A percentile compares a stretch with the other conserved stretches of the same genome.
phyloP scores from a whole-genome alignment of 2,888 invertebrate genomes.

The Leptinotarsa peninsularis region DNA sequence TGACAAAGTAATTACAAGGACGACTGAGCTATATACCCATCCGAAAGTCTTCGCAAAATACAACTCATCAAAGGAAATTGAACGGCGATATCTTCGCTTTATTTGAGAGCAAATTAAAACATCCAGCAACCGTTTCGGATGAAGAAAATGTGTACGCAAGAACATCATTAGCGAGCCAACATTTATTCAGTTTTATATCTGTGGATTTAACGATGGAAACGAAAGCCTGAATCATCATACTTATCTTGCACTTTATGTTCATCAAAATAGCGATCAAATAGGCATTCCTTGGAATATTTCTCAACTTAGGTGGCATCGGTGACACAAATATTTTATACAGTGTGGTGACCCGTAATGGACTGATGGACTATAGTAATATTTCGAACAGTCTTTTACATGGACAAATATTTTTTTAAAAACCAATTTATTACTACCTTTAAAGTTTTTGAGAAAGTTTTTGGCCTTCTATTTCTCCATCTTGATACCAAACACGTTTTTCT shows the following conservation, averaged over 20 bases:
- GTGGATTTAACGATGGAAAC: background rate
- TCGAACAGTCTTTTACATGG: no score
- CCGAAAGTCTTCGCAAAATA: background rate
- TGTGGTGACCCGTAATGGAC: background rate
- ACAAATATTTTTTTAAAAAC: no score
- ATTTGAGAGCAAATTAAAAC: background rate
- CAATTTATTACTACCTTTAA: no score
- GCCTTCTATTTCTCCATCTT: no score
- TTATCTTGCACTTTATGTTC: conserved; percentile 2
- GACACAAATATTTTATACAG: background rate
- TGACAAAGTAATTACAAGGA: background rate
- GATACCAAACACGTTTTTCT: no score
- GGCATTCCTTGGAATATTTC: conserved; percentile 3
- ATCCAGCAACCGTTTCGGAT: background rate
- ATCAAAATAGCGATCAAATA: conserved; percentile 1
- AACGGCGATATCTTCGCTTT: background rate
- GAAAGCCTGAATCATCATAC: background rate
- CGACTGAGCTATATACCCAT: background rate
- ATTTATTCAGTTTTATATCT: conserved; percentile 8
- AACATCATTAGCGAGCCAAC: conserved; percentile 2
- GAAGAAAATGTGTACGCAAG: background rate
- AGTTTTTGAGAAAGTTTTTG: no score
- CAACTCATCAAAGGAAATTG: background rate
- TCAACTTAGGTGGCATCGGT: conserved; percentile 3
- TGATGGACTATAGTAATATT: no score